phyloP scores from a whole-genome alignment of 2,888 invertebrate species.

The Teleogryllus oceanicus region DNA sequence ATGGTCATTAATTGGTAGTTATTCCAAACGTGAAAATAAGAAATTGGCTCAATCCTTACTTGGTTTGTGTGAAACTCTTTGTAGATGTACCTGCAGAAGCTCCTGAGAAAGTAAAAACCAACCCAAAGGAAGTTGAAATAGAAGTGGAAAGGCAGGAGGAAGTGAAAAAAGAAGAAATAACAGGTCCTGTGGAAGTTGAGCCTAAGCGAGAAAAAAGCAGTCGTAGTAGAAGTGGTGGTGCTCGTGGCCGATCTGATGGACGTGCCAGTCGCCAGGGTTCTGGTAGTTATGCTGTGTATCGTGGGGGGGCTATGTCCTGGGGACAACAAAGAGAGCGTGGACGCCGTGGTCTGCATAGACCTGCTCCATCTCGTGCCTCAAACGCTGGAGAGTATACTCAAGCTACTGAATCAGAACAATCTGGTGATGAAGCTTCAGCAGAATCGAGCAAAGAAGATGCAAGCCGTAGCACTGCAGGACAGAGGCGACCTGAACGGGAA shows the following conservation, averaged over 20 bases:
- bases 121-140: slow-evolving; percentile 32
- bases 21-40: slow-evolving; percentile 30
- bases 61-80: neutral
- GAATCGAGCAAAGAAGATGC: slow-evolving; percentile 57
- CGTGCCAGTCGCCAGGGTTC: slow-evolving; percentile 35
- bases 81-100: slow-evolving; percentile 4
- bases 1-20: neutral
- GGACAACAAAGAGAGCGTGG: slow-evolving; percentile 50
- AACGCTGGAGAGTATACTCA: slow-evolving; percentile 53
- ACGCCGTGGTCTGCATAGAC: slow-evolving; percentile 44
- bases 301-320: slow-evolving; percentile 27
- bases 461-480: slow-evolving; percentile 54
- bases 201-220: slow-evolving; percentile 29
- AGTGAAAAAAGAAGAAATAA: slow-evolving; percentile 32
- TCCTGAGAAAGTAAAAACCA: slow-evolving; percentile 32
- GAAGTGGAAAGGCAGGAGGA: slow-evolving; percentile 31
- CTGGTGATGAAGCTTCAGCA: slow-evolving; percentile 65
- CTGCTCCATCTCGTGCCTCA: slow-evolving; percentile 44
- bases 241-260: slow-evolving; percentile 26
- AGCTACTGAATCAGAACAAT: slow-evolving; percentile 66
- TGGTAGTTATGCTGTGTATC: slow-evolving; percentile 32
- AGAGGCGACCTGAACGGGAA: slow-evolving; percentile 26
- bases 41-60: no score
- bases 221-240: slow-evolving; percentile 25
- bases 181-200: slow-evolving; percentile 21